Evolutionary conservation across 2,888 invertebrate genomes (phyloP), one percentile per base, ranked within the genome.

Genomic region (Agrotis exclamationis): DNA sequence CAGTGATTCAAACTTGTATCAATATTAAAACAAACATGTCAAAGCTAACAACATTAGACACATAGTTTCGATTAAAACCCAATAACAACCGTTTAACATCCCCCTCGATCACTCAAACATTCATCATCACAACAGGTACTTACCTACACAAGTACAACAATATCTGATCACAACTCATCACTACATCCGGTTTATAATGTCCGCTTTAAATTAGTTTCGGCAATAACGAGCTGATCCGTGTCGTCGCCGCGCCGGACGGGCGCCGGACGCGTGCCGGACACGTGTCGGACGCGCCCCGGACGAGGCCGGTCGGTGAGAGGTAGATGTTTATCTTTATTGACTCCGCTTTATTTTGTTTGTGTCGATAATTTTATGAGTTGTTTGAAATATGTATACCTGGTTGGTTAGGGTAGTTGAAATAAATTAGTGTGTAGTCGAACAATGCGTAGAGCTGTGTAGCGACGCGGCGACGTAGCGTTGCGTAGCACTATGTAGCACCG

Each of bases 251-350:
- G 56, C 47, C 72, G 77, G 74, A 62, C 84, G 75, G 84, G 85
- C 80, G 88, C 51, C 83, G 82, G 77, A 57, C 84, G 54, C 84
- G 81, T 81, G 84, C 65, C 79, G 77, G 70, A 65, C 70, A 24
- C 62, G 74, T 28, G 50, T 24, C 73, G 79, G 68, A 50, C 63
- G 63, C 51, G 20, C 44, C 24, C 51, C 24, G 48, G 53, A n/a
- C n/a, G 24, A 50, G 47, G 65, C 48, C 51, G 22, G 9, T 58
- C 59, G 67, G 67, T 67, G 76, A 54, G 24, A 74, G 63, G 62
- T 71, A 59, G 74, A 80, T 83, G 66, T 74, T 68, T 85, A 84
- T 84, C 76, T 80, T 74, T 79, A 79, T 84, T 82, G 71, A 81
- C 72, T 76, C 70, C 66, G 57, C 47, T 72, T 64, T 64, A 45